These are phyloP conservation scores for Cantharis lateralis DNA, from an alignment of 2,888 invertebrate species.

Conservation along the genomic window DNA sequence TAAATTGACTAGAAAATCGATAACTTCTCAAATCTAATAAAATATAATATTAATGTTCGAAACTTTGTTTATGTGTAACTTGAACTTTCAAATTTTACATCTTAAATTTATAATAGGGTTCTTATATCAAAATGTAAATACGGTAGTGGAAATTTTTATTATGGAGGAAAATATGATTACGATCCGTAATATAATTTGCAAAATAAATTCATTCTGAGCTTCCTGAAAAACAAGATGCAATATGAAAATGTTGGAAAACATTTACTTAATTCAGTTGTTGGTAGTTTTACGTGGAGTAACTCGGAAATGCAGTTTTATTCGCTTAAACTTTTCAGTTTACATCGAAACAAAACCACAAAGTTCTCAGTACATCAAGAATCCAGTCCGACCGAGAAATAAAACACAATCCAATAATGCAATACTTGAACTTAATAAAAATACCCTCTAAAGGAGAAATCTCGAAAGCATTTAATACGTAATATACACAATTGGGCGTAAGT, in stretches of 20 bases:
- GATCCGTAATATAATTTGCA: background rate
- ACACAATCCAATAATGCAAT: too few relatives aligned
- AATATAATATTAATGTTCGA: background rate
- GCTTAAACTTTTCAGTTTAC: too few relatives aligned
- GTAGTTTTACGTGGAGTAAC: background rate
- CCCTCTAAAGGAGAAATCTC: too few relatives aligned
- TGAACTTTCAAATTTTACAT: background rate
- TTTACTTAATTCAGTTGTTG: background rate
- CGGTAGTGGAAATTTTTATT: background rate
- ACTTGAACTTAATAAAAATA: too few relatives aligned
- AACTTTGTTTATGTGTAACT: background rate
- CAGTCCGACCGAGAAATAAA: too few relatives aligned
- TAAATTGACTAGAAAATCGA: conserved; percentile 6
- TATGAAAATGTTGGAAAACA: background rate
- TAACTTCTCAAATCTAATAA: background rate
- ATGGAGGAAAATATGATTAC: background rate
- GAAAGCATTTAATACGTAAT: too few relatives aligned
- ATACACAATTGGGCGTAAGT: too few relatives aligned
- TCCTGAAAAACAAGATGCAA: background rate
- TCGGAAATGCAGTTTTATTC: too few relatives aligned
- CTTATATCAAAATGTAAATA: background rate
- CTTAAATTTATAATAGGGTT: background rate
- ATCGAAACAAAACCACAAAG: too few relatives aligned
- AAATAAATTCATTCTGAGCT: background rate
- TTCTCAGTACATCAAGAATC: too few relatives aligned